Evolutionary conservation across 2,888 invertebrate genomes (phyloP), one percentile per base, ranked within the genome.

Genomic region (Heliconius sara): DNA sequence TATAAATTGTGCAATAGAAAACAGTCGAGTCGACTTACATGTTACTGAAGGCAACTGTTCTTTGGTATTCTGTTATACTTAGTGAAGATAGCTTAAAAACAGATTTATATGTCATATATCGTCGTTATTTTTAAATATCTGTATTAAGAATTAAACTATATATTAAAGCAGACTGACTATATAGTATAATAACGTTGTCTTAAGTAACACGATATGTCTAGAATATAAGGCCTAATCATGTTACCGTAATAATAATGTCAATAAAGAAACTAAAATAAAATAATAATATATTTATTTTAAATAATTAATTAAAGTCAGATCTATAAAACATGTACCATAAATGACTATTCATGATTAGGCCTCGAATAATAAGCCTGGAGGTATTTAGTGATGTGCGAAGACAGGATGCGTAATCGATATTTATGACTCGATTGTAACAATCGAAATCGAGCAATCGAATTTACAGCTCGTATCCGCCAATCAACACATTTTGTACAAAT

Each of bases 1-100:
- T 57, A 72, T 79, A 79, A 71, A 76, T 81, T 81, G 81, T 81
- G 81, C 81, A 81, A 74, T 79, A 75, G 47, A 81, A 79, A 71
- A 81, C 81, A 81, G 81, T 79, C 81, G 66, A 74, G 65, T 43
- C 43, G 65, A 65, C 75, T 75, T 27, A 75, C 65, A 65, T 75
- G 75, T 75, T 70, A 79, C 79, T 63, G 65, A 72, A 79, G 79
- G 79, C 74, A 79, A 79, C 74, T 68, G 60, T 43, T 78, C 78
- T 78, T 78, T 75, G 74, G 75, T 75, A 68, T 52, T n/a, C n/a
- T 34, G 25, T 73, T 66, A 52, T 57, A 63, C 63, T 65, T 39
- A 30, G 60, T 74, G 68, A 74, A 63, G 67, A 52, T 66, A 25
- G 25, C 57, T 76, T 68, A 60, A 63, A 57, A 25, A 12, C 12